These are phyloP conservation scores for Synanthedon formicaeformis DNA, from an alignment of 2,888 invertebrate genomes.

Conservation along the genomic window DNA sequence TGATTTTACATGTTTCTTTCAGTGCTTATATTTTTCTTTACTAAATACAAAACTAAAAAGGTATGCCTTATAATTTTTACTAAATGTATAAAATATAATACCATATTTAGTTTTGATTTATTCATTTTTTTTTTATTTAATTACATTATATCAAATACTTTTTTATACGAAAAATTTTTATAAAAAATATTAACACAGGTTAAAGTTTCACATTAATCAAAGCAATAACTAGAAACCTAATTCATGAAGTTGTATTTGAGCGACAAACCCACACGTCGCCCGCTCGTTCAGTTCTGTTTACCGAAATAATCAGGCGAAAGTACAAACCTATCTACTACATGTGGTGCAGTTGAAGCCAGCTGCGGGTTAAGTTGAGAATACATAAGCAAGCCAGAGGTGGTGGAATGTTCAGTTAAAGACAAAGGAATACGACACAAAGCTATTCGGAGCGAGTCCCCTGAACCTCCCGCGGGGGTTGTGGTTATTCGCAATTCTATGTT, in stretches of 20 bases:
- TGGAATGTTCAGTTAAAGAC: slow-evolving; percentile 31
- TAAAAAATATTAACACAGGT: too few species aligned
- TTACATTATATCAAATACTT: too few species aligned
- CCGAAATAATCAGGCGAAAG: slow-evolving; percentile 13
- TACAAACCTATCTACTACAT: slow-evolving; percentile 1
- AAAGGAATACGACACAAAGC: slow-evolving; percentile 37
- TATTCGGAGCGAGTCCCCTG: slow-evolving; percentile 30
- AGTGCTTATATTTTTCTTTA: too few species aligned
- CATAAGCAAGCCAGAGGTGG: slow-evolving; percentile 22
- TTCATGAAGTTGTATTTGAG: neutral
- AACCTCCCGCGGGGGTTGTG: slow-evolving; percentile 28
- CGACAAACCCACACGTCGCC: slow-evolving; percentile 1
- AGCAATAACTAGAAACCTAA: too few species aligned
- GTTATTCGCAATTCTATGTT: slow-evolving; percentile 21
- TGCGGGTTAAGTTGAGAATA: slow-evolving; percentile 22
- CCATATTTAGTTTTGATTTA: too few species aligned
- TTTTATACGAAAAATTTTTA: too few species aligned
- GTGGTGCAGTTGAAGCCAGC: neutral
- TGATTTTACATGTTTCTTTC: too few species aligned
- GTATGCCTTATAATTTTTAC: too few species aligned
- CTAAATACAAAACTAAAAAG: too few species aligned
- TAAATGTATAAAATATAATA: too few species aligned
- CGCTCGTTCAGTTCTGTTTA: slow-evolving; percentile 8
- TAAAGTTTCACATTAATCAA: too few species aligned
- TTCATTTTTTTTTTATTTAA: too few species aligned